A percentile compares a stretch with the other conserved stretches of the same genome.
phyloP scores from a whole-genome alignment of 1,140 invertebrate species.

The Drosophila miranda region DNA sequence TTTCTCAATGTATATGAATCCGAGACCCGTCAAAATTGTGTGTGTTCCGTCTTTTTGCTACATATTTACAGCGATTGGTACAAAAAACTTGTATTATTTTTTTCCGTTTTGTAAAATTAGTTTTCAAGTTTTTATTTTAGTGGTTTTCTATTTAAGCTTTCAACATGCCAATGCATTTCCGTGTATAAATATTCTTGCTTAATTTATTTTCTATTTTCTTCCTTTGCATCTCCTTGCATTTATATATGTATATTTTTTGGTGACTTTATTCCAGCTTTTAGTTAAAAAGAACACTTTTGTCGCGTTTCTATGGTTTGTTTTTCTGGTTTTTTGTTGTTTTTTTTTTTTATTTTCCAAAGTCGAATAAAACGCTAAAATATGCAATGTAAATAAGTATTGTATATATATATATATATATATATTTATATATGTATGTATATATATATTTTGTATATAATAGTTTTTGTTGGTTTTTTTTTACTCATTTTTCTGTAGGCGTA shows the following conservation, averaged over 20 bases:
- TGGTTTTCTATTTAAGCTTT: slow-evolving; percentile 44
- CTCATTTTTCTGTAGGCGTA: slow-evolving; percentile 53
- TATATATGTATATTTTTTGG: slow-evolving; percentile 12
- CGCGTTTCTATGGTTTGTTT: slow-evolving; percentile 47
- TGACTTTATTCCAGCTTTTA: slow-evolving; percentile 23
- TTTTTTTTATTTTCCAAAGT: slow-evolving; percentile 43
- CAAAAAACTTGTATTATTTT: slow-evolving; percentile 33
- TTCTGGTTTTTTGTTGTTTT: slow-evolving; percentile 23
- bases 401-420: slow-evolving; percentile 53
- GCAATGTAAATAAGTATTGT: slow-evolving; percentile 73
- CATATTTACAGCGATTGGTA: slow-evolving; percentile 65
- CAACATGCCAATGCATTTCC: slow-evolving; percentile 48
- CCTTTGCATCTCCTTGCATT: slow-evolving; percentile 15
- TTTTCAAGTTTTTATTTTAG: slow-evolving; percentile 22
- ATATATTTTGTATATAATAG: slow-evolving; percentile 68
- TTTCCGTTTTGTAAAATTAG: slow-evolving; percentile 42
- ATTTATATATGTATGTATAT: slow-evolving; percentile 45
- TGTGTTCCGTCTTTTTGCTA: slow-evolving; percentile 41
- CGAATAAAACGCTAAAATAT: slow-evolving; percentile 73
- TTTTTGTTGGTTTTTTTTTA: slow-evolving; percentile 42
- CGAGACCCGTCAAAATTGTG: slow-evolving; percentile 9
- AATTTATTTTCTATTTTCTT: slow-evolving; percentile 35
- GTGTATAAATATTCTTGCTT: slow-evolving; percentile 64
- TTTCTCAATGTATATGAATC: slow-evolving; percentile 1
- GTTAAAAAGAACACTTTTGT: slow-evolving; percentile 67